phyloP scores from a whole-genome alignment of 1,140 invertebrate species.

The Euwallacea similis region DNA sequence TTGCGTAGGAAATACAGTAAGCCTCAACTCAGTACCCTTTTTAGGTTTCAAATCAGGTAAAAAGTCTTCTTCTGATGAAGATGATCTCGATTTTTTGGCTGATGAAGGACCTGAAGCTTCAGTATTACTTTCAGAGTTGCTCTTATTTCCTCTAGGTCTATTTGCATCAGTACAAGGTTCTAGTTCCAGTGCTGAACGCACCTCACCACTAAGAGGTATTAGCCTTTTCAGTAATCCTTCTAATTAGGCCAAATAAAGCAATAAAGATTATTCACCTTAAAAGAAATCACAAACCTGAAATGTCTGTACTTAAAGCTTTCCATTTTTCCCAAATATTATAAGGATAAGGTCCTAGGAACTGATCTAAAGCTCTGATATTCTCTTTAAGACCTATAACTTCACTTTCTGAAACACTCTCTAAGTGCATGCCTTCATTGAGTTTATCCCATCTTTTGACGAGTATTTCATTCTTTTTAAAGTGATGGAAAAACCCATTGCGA shows the following conservation, averaged over 20 bases:
- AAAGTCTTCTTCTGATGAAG: constrained; percentile 67
- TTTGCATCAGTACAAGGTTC: constrained; percentile 65
- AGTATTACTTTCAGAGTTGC: constrained; percentile 36
- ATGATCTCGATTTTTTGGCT: constrained; percentile 45
- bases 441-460: constrained; percentile 85
- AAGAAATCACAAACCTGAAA: constrained; percentile 59
- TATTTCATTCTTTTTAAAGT: constrained; percentile 81
- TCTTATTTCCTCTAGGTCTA: constrained; percentile 59
- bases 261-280: background rate
- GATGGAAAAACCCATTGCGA: constrained; percentile 87
- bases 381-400: constrained; percentile 64
- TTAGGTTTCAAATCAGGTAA: constrained; percentile 81
- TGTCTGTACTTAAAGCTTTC: constrained; percentile 77
- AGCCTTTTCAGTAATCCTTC: constrained; percentile 58
- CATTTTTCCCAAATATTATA: constrained; percentile 87
- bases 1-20: constrained; percentile 75
- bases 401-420: constrained; percentile 61
- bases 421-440: constrained; percentile 67
- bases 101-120: constrained; percentile 7
- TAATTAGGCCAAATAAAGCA: constrained; percentile 42
- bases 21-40: constrained; percentile 77
- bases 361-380: constrained; percentile 79
- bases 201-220: constrained; percentile 64
- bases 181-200: constrained; percentile 72
- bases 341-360: constrained; percentile 87